These are phyloP conservation scores for Ellobium chinense DNA, from an alignment of 2,888 invertebrate species.

Conservation along the genomic window DNA sequence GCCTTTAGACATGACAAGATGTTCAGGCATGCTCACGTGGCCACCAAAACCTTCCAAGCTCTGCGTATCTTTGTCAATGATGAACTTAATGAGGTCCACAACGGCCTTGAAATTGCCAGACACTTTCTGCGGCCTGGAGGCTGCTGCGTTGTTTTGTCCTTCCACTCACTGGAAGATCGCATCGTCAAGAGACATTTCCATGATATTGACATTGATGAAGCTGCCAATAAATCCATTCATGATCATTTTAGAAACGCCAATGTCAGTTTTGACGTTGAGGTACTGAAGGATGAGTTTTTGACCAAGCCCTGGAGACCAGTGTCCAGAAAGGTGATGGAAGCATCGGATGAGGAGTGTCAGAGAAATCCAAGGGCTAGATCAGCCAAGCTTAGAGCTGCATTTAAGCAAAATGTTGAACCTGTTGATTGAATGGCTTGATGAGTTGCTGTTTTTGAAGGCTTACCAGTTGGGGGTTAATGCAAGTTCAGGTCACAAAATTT, in stretches of 20 bases:
- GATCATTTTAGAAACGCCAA: constrained; percentile 83
- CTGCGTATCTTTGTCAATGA: constrained; percentile 97
- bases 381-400: constrained; percentile 91
- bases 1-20: constrained; percentile 85
- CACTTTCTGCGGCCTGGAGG: constrained; percentile 88
- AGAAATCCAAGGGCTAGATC: constrained; percentile 92
- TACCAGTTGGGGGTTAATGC: too few species aligned
- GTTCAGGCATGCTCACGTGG: constrained; percentile 87
- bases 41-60: constrained; percentile 96
- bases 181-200: constrained; percentile 93
- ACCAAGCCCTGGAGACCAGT: constrained; percentile 87
- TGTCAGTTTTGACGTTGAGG: constrained; percentile 82
- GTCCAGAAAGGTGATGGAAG: constrained; percentile 89
- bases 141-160: constrained; percentile 89
- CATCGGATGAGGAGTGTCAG: constrained; percentile 86
- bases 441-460: too few species aligned
- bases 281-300: constrained; percentile 84
- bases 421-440: too few species aligned
- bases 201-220: constrained; percentile 71
- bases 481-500: too few species aligned
- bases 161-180: constrained; percentile 96
- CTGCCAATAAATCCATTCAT: constrained; percentile 56
- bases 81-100: constrained; percentile 96
- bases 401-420: constrained; percentile 84
- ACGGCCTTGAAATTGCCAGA: constrained; percentile 89